These are phyloP conservation scores for Choristoneura rosaceana DNA, from an alignment of 2,888 invertebrate species.

Conservation along the genomic window DNA sequence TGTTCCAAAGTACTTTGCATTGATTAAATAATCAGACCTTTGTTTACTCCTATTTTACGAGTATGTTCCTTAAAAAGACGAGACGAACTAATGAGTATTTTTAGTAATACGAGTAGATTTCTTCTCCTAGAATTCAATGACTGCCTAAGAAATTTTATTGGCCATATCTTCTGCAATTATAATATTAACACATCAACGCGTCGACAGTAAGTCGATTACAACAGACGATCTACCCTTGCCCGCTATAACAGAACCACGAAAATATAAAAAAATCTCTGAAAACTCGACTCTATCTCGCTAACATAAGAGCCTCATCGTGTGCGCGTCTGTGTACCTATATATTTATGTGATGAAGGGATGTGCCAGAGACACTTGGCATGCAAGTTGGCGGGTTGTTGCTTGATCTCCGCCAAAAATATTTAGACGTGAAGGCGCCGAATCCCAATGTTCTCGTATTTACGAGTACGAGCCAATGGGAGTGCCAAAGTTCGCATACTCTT, in stretches of 20 bases:
- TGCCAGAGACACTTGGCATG: constrained; percentile 76
- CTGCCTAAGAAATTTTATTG: neutral
- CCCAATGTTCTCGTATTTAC: constrained; percentile 43
- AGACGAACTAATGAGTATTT: too few species aligned
- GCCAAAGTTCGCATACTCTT: too few species aligned
- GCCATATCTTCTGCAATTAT: neutral
- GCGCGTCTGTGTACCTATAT: constrained; percentile 66
- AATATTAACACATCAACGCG: constrained; percentile 24
- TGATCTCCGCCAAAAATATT: constrained; percentile 73
- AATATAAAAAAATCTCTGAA: neutral
- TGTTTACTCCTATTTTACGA: too few species aligned
- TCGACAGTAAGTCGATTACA: constrained; percentile 37
- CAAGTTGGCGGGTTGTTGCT: constrained; percentile 62
- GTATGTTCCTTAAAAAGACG: too few species aligned
- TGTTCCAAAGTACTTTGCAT: too few species aligned
- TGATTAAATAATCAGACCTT: too few species aligned
- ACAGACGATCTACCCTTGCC: neutral
- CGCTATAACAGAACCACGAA: neutral
- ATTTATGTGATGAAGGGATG: constrained; percentile 67
- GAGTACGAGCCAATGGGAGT: constrained; percentile 33
- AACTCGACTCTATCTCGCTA: neutral
- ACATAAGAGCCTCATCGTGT: constrained; percentile 32
- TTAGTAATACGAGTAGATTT: too few species aligned
- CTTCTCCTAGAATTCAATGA: neutral
- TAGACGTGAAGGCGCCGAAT: constrained; percentile 76